Conservation (phyloP, 2,888 invertebrate species). For the Sarcophaga caerulescens region DNA sequence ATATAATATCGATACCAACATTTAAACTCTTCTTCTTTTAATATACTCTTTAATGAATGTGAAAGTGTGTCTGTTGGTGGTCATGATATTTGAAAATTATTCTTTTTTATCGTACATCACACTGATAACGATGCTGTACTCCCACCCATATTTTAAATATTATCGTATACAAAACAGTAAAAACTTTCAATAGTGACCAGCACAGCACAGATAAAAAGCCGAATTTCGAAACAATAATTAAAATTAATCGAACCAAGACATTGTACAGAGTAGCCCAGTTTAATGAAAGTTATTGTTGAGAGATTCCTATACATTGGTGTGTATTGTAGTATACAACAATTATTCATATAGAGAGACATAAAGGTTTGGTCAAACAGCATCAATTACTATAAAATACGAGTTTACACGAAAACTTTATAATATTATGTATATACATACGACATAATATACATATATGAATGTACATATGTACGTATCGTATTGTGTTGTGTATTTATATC, state of each 20-base stretch:
- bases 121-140: background rate
- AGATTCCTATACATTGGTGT: constrained; percentile 4
- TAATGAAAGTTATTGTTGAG: too few species aligned
- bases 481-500: background rate
- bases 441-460: constrained; percentile 34
- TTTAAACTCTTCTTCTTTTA: background rate
- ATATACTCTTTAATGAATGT: background rate
- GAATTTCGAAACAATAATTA: background rate
- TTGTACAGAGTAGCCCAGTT: background rate
- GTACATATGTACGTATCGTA: constrained; percentile 18
- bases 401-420: constrained; percentile 41
- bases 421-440: constrained; percentile 20
- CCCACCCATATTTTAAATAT: background rate
- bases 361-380: constrained; percentile 56
- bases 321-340: constrained; percentile 23
- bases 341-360: constrained; percentile 2
- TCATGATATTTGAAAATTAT: constrained; percentile 39
- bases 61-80: constrained; percentile 2
- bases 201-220: background rate
- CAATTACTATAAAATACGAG: constrained; percentile 63
- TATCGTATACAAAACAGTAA: background rate
- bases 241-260: background rate
- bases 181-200: background rate
- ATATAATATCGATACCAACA: background rate
- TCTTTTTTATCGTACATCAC: constrained; percentile 7